Base-by-base conservation (phyloP, 2,888 invertebrate species). In the Caenorhabditis uteleia region DNA sequence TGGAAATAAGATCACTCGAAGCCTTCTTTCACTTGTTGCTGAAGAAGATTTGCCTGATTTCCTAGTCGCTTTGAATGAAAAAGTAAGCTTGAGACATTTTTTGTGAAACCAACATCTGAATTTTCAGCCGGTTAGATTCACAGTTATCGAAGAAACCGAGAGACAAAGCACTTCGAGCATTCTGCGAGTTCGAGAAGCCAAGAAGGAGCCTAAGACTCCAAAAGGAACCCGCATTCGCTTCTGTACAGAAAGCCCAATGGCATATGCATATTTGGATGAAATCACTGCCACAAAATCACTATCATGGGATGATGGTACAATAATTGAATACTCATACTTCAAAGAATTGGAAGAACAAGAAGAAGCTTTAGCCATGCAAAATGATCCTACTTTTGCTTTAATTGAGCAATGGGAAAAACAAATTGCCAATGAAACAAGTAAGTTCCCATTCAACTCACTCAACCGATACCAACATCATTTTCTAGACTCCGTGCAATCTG, bases 1-100 rank as follows among this genome's bases (percentile, higher is more conserved):
- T 55, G 65, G 65, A 10, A 65, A 65, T 31, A 26, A 38, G 21
- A 47, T 65, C 39, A 58, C 39, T 23, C 48, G 65, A 21, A 65
- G 65, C 39, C 48, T 65, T 31, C 42, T 65, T 43, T 58, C 58
- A 14, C 34, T 65, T 4, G 57, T 65, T 3, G 58, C 65, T 33
- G 65, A 65, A 43, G 65, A 65, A 29, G 65, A 65, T 47, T 20
- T 65, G 38, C 54, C 65, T 25, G 65, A 65, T 31, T 65, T 65
- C 36, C 51, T 65, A 29, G 58, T 57, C 33, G 58, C 65, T 29
- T 45, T 65, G 38, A 47, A 57, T 46, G 65, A 65, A 43, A 65
- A 65, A 27, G 44, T 44, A 10, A 6, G n/a, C n/a, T n/a, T n/a
- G n/a, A n/a, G n/a, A 6, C 20, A 23, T 5, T 42, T 42, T 42